Evolutionary conservation across 37 sponge, comb jelly and placozoan genomes (phyloP).

Genomic region (Cliona cf. orientalis): DNA sequence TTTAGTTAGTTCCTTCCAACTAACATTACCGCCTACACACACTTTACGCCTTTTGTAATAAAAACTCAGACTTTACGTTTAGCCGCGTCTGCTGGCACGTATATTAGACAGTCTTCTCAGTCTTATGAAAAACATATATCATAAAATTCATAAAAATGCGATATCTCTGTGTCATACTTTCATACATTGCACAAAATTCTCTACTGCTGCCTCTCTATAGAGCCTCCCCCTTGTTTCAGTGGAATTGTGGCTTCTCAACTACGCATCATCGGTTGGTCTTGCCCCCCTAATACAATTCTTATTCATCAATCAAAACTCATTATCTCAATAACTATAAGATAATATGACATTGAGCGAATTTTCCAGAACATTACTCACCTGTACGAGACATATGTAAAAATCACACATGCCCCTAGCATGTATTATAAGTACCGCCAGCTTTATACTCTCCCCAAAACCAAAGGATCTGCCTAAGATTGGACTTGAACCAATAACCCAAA

Average conservation of each 20-base stretch:
- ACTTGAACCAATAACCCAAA: too few relatives aligned
- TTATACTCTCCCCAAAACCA: too few relatives aligned
- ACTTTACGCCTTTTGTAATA: constrained; percentile 77
- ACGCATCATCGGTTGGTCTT: constrained; percentile 70
- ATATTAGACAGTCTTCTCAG: constrained; percentile 68
- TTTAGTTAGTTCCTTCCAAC: not conserved
- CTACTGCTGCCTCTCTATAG: constrained; percentile 83
- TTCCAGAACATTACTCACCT: too few relatives aligned
- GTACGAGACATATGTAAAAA: too few relatives aligned
- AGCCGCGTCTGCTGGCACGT: constrained; percentile 95
- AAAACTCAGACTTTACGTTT: constrained; percentile 84
- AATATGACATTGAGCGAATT: too few relatives aligned
- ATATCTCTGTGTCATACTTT: constrained; percentile 91
- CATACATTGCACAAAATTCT: constrained; percentile 91
- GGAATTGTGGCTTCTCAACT: constrained; percentile 84
- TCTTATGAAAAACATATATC: too few relatives aligned
- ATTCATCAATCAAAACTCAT: too few relatives aligned
- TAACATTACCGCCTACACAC: constrained; percentile 62
- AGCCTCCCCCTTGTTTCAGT: constrained; percentile 80
- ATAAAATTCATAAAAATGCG: constrained; percentile 9
- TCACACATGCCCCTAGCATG: too few relatives aligned
- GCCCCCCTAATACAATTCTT: too few relatives aligned
- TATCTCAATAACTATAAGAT: too few relatives aligned
- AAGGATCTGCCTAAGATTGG: too few relatives aligned
- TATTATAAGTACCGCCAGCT: too few relatives aligned